Conservation (phyloP, 2,797 vertebrate species). For the Anableps anableps region DNA sequence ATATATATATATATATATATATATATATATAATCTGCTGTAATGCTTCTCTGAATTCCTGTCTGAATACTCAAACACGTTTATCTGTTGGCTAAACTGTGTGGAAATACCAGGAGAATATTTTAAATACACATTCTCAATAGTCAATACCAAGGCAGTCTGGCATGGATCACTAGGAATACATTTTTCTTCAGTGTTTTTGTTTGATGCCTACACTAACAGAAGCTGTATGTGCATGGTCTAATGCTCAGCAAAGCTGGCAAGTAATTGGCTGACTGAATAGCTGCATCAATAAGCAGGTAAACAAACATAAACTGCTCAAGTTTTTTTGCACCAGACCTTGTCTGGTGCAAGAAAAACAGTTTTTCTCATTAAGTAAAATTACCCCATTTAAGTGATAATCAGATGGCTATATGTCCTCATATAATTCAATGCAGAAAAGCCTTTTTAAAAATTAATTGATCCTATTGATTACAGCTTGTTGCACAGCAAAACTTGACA, state of each 20-base stretch:
- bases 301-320: background rate
- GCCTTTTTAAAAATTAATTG: background rate
- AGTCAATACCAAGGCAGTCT: background rate
- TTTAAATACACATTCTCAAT: background rate
- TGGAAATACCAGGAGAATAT: background rate
- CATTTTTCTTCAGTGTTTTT: background rate
- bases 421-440: background rate
- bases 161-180: background rate
- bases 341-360: background rate
- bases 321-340: background rate
- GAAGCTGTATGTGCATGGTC: background rate
- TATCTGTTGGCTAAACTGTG: background rate
- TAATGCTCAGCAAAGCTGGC: background rate
- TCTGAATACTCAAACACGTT: slow-evolving; percentile 2
- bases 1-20: background rate
- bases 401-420: background rate
- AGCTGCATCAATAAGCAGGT: background rate
- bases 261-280: slow-evolving; percentile 4
- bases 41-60: background rate
- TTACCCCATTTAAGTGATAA: background rate
- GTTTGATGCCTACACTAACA: background rate
- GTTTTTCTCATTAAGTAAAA: background rate
- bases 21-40: background rate
- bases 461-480: background rate
- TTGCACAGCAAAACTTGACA: background rate